Conservation (phyloP, 2,888 invertebrate genomes). For the Lasioglossum oenotherae region DNA sequence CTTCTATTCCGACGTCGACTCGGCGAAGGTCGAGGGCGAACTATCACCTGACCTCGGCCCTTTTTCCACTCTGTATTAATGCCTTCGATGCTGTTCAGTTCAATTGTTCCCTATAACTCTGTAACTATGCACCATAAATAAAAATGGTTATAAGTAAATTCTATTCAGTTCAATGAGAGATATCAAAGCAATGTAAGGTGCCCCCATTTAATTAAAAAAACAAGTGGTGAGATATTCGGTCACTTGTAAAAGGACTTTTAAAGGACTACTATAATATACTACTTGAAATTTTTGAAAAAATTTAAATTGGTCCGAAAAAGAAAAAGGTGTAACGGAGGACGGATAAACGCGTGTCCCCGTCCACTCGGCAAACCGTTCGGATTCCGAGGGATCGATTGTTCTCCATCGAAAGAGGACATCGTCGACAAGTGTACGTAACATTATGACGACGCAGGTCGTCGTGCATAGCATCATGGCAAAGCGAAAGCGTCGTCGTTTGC, state of each 20-base stretch:
- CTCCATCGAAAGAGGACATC: not conserved
- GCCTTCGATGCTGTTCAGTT: not conserved
- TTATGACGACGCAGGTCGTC: not conserved
- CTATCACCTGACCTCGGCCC: not conserved
- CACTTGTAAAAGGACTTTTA: too few species aligned
- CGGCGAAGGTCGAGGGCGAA: conserved; percentile 4
- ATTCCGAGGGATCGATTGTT: conserved; percentile 20
- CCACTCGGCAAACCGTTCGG: not conserved
- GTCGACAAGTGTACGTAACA: conserved; percentile 13
- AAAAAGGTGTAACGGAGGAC: not conserved
- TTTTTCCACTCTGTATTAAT: not conserved
- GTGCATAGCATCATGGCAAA: not conserved
- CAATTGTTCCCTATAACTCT: too few species aligned
- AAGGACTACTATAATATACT: too few species aligned
- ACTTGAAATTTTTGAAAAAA: too few species aligned
- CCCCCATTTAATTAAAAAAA: too few species aligned
- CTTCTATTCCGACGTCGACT: not conserved
- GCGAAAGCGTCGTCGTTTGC: not conserved
- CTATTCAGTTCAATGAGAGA: too few species aligned
- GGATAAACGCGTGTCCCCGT: not conserved
- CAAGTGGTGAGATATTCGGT: too few species aligned
- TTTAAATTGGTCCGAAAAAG: too few species aligned
- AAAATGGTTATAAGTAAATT: too few species aligned
- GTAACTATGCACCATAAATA: too few species aligned
- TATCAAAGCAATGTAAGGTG: too few species aligned